Base-by-base conservation (phyloP, 2,113 vertebrate genomes). In the Hydrochoerus hydrochaeris region DNA sequence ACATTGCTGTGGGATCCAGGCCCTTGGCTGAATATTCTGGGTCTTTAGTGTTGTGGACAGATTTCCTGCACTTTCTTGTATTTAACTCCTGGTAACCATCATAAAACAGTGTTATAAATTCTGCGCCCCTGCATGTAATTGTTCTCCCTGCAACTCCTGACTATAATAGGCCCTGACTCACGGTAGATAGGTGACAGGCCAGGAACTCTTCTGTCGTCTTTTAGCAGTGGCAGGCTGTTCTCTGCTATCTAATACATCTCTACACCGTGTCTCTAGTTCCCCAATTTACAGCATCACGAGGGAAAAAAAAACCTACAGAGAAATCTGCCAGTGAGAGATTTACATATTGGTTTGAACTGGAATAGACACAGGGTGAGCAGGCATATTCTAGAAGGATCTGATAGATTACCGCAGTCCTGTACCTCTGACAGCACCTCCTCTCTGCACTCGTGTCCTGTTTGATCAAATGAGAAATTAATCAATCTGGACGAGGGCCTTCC, bases 321-420 rank as follows among this genome's bases (percentile, higher is more conserved):
- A 69, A 63, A 46, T 0, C 1, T 28, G 8, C 28, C 3, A 5
- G 20, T 28, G 44, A 78, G 49, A 41, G 75, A 67, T 24, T 44
- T 49, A n/a, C 69, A 69, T 5, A 62, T 0, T 63, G 20, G 24
- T 7, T 32, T 28, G 32, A 73, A 71, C 30, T 63, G 3, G 41
- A 8, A 28, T 75, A 32, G 60, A 82, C 28, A 26, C 10, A 38
- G 5, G 28, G 20, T 16, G 28, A 30, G 28, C 2, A 5, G 10
- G 0, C 0, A 3, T 58, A 62, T 65, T 24, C n/a, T 8, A 28
- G 52, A 32, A 58, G 30, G 11, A 2, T 14, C 46, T 19, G 10
- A 2, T 7, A 14, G 4, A 9, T 5, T 8, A 22, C 1, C 1
- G 46, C 7, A 24, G 6, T 0, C 32, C 22, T 11, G 5, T 0